These are phyloP conservation scores for Pampus argenteus DNA, from an alignment of 2,797 vertebrate species.

Conservation along the genomic window DNA sequence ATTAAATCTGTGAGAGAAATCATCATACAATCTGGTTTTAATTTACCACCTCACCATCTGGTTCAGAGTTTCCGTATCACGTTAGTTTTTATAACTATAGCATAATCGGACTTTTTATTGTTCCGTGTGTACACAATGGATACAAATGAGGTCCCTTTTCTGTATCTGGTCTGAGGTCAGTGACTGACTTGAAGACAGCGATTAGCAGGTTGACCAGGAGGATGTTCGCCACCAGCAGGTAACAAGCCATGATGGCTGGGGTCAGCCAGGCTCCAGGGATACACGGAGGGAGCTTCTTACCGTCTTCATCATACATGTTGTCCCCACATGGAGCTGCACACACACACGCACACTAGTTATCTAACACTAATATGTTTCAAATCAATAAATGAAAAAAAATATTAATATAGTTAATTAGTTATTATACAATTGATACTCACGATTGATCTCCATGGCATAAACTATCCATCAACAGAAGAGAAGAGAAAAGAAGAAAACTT, in stretches of 20 bases:
- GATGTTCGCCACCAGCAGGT: conserved; percentile 97
- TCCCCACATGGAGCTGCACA: conserved; percentile 94
- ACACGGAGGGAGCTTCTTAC: conserved; percentile 95
- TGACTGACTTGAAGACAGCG: conserved; percentile 96
- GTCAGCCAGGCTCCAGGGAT: conserved; percentile 98
- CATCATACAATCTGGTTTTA: too few relatives aligned
- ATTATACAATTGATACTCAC: conserved; percentile 84
- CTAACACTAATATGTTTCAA: too few relatives aligned
- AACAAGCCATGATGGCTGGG: conserved; percentile 97
- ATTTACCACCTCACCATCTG: too few relatives aligned
- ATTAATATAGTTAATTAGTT: too few relatives aligned
- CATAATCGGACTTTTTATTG: too few relatives aligned
- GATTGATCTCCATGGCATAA: conserved; percentile 99
- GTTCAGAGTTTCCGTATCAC: too few relatives aligned
- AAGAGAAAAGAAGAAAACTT: neutral
- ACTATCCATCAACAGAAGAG: conserved; percentile 79
- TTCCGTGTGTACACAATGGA: too few relatives aligned
- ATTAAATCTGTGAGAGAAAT: too few relatives aligned
- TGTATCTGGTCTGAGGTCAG: neutral
- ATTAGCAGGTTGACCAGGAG: conserved; percentile 97
- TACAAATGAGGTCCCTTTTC: neutral
- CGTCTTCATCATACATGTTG: conserved; percentile 96
- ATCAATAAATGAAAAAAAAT: too few relatives aligned
- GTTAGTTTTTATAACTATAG: too few relatives aligned
- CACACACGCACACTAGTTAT: neutral